Evolutionary conservation across 2,113 vertebrate genomes (phyloP).

Genomic region (Piaya cayana): DNA sequence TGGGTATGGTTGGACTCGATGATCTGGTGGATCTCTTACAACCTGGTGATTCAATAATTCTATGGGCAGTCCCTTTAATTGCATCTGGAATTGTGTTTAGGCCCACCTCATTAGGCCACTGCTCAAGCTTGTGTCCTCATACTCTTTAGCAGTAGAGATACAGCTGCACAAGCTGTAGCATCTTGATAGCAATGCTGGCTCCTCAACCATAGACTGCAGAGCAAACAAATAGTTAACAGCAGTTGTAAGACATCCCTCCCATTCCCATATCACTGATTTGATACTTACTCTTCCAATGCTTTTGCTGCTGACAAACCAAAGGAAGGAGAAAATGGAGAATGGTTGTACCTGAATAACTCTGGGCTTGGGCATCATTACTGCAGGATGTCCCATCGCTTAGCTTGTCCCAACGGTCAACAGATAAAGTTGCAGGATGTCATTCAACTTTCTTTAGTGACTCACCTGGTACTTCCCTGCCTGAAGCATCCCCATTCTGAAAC

Average conservation of each 20-base stretch:
- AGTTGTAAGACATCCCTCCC: neutral
- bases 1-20: too few relatives aligned
- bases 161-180: neutral
- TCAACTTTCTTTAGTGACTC: neutral
- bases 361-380: neutral
- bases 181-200: neutral
- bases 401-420: neutral
- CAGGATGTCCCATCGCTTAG: neutral
- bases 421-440: neutral
- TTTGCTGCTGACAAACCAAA: neutral
- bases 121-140: neutral
- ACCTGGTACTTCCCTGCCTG: neutral
- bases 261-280: too few relatives aligned
- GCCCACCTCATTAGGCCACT: rapidly evolving
- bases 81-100: neutral
- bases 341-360: neutral
- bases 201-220: neutral
- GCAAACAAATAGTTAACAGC: neutral
- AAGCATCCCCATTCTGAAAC: neutral
- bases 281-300: neutral
- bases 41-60: too few relatives aligned
- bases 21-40: too few relatives aligned
- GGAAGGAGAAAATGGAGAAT: neutral
- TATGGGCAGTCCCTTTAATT: neutral
- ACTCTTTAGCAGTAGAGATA: neutral